phyloP scores from a whole-genome alignment of 2,113 vertebrate genomes.

The Chionomys nivalis region DNA sequence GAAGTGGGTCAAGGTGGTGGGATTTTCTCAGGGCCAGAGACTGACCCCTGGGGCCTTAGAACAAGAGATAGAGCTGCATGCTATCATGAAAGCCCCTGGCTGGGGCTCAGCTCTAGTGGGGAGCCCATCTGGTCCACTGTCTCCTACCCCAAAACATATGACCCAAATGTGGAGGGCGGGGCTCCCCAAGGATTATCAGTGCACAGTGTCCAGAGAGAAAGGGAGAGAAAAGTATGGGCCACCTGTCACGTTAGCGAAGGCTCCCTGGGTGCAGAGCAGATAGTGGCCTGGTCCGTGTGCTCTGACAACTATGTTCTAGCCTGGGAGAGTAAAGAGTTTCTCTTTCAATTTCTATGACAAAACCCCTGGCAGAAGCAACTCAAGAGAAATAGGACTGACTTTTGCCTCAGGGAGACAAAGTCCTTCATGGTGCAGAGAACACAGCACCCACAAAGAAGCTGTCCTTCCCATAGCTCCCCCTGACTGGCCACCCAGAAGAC shows the following conservation, averaged over 20 bases:
- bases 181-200: not conserved
- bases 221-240: not conserved
- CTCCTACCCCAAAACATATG: not conserved
- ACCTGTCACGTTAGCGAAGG: not conserved
- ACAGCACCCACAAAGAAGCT: not conserved
- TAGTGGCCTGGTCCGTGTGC: not conserved
- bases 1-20: not conserved
- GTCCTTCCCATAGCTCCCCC: no score
- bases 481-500: not conserved
- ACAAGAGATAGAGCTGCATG: not conserved
- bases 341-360: not conserved
- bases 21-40: not conserved
- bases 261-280: not conserved
- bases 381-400: not conserved
- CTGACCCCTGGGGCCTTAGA: not conserved
- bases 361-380: not conserved
- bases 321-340: not conserved
- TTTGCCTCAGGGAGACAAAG: not conserved
- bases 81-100: not conserved
- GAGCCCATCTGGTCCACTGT: not conserved
- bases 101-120: not conserved
- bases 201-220: not conserved
- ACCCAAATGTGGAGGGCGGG: not conserved
- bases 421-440: not conserved
- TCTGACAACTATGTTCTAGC: no score